These are phyloP conservation scores for Helicolenus hilgendorfi DNA, from an alignment of 2,797 vertebrate species.

Conservation along the genomic window DNA sequence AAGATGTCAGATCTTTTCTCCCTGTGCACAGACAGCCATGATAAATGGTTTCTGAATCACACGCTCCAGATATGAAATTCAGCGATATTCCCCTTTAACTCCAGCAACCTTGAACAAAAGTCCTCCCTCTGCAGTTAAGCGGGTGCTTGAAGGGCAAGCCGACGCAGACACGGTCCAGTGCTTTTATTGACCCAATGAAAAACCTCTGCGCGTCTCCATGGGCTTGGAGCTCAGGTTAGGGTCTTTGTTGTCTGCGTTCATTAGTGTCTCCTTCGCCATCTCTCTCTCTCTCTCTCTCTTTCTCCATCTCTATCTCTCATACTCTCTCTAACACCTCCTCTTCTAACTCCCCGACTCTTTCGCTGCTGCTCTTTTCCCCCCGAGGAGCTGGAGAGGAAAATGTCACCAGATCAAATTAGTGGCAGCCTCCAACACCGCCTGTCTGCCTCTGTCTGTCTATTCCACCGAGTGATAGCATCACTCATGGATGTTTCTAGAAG, in stretches of 20 bases:
- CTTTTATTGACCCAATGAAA: conserved; percentile 87
- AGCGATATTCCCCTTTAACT: conserved; percentile 66
- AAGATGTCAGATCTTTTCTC: conserved; percentile 17
- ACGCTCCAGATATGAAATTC: conserved; percentile 54
- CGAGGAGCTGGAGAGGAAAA: conserved; percentile 80
- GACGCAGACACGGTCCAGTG: conserved; percentile 80
- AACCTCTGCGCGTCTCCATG: conserved; percentile 76
- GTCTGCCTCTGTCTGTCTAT: conserved; percentile 69
- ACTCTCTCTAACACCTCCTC: conserved; percentile 56
- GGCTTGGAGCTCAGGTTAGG: conserved; percentile 83
- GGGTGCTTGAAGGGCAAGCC: conserved; percentile 82
- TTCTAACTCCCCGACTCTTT: conserved; percentile 53
- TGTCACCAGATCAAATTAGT: conserved; percentile 87
- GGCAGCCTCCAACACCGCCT: conserved; percentile 79
- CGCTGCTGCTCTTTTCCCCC: conserved; percentile 78
- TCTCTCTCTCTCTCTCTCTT: conserved; percentile 36
- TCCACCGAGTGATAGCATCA: conserved; percentile 69
- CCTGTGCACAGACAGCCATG: background rate
- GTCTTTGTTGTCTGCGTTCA: conserved; percentile 88
- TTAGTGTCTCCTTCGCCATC: conserved; percentile 85
- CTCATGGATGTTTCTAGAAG: conserved; percentile 68
- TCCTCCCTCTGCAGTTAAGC: conserved; percentile 76
- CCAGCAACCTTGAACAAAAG: conserved; percentile 83
- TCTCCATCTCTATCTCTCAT: conserved; percentile 26
- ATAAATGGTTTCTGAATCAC: conserved; percentile 7